Evolutionary conservation across 1,140 invertebrate species (phyloP).

Genomic region (Leptestheria dahalacensis): DNA sequence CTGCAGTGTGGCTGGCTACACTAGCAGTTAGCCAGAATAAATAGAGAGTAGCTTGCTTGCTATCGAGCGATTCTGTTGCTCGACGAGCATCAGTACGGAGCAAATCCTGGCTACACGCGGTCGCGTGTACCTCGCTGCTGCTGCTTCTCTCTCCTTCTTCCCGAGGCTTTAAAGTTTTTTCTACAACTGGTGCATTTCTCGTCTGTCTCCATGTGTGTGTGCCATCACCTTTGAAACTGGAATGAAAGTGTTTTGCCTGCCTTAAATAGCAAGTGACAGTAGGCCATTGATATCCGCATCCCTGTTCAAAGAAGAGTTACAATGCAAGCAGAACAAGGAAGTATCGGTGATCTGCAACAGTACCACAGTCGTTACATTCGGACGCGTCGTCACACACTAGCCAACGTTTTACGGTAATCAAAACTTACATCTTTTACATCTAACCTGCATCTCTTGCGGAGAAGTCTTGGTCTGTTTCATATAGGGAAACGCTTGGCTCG

Average conservation of each 20-base stretch:
- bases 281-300: neutral
- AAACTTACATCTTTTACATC: too few species aligned
- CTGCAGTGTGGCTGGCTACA: neutral
- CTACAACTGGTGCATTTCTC: too few species aligned
- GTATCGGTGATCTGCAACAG: neutral
- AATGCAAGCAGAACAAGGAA: constrained; percentile 11
- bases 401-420: constrained; percentile 11
- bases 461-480: too few species aligned
- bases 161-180: too few species aligned
- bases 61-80: neutral
- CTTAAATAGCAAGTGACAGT: too few species aligned
- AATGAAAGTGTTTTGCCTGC: too few species aligned
- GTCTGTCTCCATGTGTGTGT: too few species aligned
- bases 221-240: too few species aligned
- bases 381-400: constrained; percentile 5
- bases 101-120: neutral
- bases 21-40: neutral
- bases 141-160: too few species aligned
- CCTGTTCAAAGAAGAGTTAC: neutral
- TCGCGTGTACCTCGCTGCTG: neutral
- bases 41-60: neutral
- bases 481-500: too few species aligned
- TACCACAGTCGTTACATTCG: constrained; percentile 3
- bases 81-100: neutral
- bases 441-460: too few species aligned